A percentile compares a stretch with the other conserved stretches of the same genome.
phyloP scores from a whole-genome alignment of 2,888 invertebrate species.

The Mellilla xanthometata region DNA sequence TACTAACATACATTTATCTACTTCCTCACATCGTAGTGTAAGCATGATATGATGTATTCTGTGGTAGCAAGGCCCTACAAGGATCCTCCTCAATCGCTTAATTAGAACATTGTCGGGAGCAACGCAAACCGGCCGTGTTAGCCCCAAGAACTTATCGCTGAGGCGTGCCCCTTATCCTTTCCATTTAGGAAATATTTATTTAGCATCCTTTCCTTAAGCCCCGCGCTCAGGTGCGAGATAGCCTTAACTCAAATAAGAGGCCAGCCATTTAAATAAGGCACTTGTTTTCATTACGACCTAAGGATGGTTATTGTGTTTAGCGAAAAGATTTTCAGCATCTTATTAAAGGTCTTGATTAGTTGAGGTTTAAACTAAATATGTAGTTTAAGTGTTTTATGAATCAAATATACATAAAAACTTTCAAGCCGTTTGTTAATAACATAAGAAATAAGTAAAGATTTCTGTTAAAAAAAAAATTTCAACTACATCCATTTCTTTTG shows the following conservation, averaged over 20 bases:
- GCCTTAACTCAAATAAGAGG: conserved; percentile 73
- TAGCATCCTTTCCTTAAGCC: conserved; percentile 76
- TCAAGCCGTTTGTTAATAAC: too few relatives aligned
- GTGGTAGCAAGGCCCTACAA: conserved; percentile 6
- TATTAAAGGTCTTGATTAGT: too few relatives aligned
- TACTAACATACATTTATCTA: too few relatives aligned
- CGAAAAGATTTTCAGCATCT: not conserved
- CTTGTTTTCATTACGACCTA: conserved; percentile 62
- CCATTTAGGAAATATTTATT: conserved; percentile 78
- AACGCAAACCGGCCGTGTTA: conserved; percentile 65
- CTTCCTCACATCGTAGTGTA: too few relatives aligned
- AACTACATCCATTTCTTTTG: too few relatives aligned
- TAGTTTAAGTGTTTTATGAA: too few relatives aligned
- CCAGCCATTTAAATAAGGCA: conserved; percentile 71
- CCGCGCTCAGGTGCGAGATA: conserved; percentile 71
- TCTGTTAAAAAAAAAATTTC: too few relatives aligned
- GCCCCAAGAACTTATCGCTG: conserved; percentile 67
- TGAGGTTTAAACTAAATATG: too few relatives aligned
- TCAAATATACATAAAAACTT: too few relatives aligned
- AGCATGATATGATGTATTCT: not conserved
- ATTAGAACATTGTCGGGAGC: conserved; percentile 64
- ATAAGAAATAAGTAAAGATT: too few relatives aligned
- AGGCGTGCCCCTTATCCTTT: conserved; percentile 72
- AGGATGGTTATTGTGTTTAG: conserved; percentile 35
- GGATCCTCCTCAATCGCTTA: conserved; percentile 49